Percentiles rank a stretch among this genome's conserved stretches.
Evolutionary conservation across 2,888 invertebrate genomes (phyloP).

Genomic region (Netelia melanura): DNA sequence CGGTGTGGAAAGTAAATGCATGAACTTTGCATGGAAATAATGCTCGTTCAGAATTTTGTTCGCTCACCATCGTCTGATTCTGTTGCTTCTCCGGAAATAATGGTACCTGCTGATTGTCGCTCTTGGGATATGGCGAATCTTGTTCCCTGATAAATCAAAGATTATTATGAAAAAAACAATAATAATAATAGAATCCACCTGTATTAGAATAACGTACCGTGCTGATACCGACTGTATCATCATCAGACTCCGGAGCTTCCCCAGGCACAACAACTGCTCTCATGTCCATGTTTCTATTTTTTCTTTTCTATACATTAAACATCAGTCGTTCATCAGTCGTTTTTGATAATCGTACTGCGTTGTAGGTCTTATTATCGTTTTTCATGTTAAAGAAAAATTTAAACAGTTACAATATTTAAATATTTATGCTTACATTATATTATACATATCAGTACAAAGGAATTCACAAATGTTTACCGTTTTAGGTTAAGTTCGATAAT

Average conservation of each 20-base stretch:
- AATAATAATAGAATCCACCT: neutral
- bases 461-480: neutral
- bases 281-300: slow-evolving; percentile 77
- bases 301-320: neutral
- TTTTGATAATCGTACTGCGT: no score
- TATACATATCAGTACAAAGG: neutral
- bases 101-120: slow-evolving; percentile 80
- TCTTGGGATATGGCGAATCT: slow-evolving; percentile 76
- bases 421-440: neutral
- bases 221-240: slow-evolving; percentile 78
- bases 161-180: slow-evolving; percentile 34
- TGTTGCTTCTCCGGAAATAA: slow-evolving; percentile 82
- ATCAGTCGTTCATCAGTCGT: no score
- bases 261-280: slow-evolving; percentile 82
- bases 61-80: slow-evolving; percentile 82
- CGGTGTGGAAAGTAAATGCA: neutral
- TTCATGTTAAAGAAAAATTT: neutral
- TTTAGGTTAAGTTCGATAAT: neutral
- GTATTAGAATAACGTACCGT: slow-evolving; percentile 73
- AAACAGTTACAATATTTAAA: neutral
- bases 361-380: no score
- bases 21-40: neutral
- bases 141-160: slow-evolving; percentile 72
- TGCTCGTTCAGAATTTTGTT: slow-evolving; percentile 11
- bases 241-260: slow-evolving; percentile 83